These are phyloP conservation scores for Anguilla japonica DNA, from an alignment of 2,113 vertebrate species.

Conservation along the genomic window DNA sequence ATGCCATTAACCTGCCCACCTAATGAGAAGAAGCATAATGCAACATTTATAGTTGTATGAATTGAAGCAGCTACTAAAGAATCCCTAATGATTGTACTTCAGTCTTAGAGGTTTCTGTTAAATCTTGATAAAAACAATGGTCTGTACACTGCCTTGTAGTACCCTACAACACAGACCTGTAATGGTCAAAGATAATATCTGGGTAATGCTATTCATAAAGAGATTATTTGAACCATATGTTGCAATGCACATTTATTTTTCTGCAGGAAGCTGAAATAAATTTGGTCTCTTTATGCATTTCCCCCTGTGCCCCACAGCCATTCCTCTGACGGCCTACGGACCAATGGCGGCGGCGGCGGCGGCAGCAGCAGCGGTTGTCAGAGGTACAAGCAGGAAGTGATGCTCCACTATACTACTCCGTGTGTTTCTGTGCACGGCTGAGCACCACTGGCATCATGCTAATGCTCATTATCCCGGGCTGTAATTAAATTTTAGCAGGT, in stretches of 20 bases:
- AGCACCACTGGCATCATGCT: neutral
- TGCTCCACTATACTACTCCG: constrained; percentile 12
- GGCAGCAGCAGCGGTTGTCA: constrained; percentile 87
- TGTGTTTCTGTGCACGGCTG: neutral
- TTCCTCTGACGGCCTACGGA: constrained; percentile 95
- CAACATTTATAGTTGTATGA: neutral
- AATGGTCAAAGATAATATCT: neutral
- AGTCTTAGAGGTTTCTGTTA: neutral
- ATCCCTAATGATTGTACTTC: neutral
- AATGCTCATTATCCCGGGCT: neutral
- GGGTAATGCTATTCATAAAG: neutral
- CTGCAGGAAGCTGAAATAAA: neutral
- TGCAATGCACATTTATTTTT: constrained; percentile 1
- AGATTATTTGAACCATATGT: neutral
- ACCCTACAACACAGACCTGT: neutral
- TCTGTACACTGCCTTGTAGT: neutral
- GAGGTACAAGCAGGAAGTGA: constrained; percentile 78
- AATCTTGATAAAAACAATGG: neutral
- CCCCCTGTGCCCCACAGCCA: constrained; percentile 73
- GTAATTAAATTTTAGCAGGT: no score
- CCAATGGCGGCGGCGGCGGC: constrained; percentile 94
- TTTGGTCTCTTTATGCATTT: constrained; percentile 18
- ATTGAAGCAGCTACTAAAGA: neutral
- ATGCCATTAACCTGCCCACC: neutral
- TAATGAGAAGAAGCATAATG: neutral